A percentile compares a stretch with the other conserved stretches of the same genome.
These are phyloP conservation scores for Nannospalax galili DNA, from an alignment of 2,113 vertebrate genomes.

Conservation along the genomic window DNA sequence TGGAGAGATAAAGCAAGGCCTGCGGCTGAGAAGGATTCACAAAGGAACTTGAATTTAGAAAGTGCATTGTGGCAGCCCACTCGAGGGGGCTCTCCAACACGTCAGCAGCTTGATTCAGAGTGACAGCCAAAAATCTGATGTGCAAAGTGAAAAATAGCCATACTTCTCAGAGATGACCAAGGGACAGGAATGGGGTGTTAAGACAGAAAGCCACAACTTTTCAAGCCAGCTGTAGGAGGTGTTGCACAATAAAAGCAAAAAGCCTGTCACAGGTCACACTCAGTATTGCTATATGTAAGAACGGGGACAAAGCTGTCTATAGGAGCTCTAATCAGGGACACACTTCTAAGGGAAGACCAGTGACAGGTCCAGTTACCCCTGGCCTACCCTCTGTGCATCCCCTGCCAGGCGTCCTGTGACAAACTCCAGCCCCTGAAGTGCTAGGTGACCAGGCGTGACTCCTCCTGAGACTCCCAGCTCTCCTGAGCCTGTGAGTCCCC, in stretches of 20 bases:
- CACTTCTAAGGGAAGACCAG: neutral
- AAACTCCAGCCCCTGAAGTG: too few relatives aligned
- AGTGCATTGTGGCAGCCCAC: fast-evolving
- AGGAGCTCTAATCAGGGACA: fast-evolving
- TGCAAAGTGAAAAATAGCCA: neutral
- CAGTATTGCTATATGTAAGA: too few relatives aligned
- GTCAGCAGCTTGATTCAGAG: neutral
- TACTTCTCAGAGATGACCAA: neutral
- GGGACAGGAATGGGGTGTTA: fast-evolving
- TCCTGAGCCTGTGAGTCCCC: fast-evolving
- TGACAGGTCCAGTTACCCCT: neutral
- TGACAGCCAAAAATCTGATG: neutral
- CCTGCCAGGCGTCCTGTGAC: fast-evolving
- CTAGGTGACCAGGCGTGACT: neutral
- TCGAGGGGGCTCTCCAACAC: fast-evolving
- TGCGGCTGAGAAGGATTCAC: fast-evolving
- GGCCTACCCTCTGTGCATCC: neutral
- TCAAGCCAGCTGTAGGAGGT: fast-evolving
- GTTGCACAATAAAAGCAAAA: fast-evolving
- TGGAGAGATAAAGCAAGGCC: too few relatives aligned
- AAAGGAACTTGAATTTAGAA: neutral
- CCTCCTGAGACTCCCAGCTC: fast-evolving
- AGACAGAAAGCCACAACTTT: neutral
- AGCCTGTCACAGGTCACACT: fast-evolving
- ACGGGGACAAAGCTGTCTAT: fast-evolving